These are phyloP conservation scores for Amorpha juglandis DNA, from an alignment of 2,888 invertebrate genomes.

Conservation along the genomic window DNA sequence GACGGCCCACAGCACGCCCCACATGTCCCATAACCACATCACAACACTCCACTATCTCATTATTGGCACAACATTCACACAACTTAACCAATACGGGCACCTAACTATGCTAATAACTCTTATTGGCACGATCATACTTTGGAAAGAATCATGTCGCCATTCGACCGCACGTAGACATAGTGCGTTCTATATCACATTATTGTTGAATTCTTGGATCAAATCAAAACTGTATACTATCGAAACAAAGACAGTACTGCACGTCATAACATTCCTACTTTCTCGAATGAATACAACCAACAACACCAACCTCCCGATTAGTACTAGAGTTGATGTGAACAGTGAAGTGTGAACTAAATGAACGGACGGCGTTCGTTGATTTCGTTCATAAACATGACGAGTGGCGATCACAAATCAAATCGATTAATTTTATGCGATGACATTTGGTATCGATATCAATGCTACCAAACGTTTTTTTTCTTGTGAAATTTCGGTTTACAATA, in stretches of 20 bases:
- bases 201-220: constrained; percentile 54
- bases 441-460: constrained; percentile 17
- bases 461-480: constrained; percentile 49
- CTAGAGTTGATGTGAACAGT: constrained; percentile 21
- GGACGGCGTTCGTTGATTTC: constrained; percentile 19
- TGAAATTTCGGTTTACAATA: constrained; percentile 50
- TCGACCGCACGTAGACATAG: constrained; percentile 50
- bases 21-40: constrained; percentile 84
- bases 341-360: constrained; percentile 20
- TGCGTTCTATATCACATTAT: constrained; percentile 71
- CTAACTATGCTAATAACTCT: constrained; percentile 80
- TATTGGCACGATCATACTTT: constrained; percentile 83
- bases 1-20: constrained; percentile 78
- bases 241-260: constrained; percentile 82
- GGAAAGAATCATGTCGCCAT: constrained; percentile 72
- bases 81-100: constrained; percentile 79
- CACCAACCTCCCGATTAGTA: constrained; percentile 51
- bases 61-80: constrained; percentile 83
- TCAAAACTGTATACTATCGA: constrained; percentile 66
- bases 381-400: constrained; percentile 21
- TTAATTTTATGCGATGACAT: constrained; percentile 18
- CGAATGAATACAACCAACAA: constrained; percentile 57
- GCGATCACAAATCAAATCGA: constrained; percentile 20
- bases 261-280: constrained; percentile 77
- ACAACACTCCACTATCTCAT: constrained; percentile 84